These are phyloP conservation scores for Neotragus moschatus DNA, from an alignment of 2,113 vertebrate genomes.

Conservation along the genomic window DNA sequence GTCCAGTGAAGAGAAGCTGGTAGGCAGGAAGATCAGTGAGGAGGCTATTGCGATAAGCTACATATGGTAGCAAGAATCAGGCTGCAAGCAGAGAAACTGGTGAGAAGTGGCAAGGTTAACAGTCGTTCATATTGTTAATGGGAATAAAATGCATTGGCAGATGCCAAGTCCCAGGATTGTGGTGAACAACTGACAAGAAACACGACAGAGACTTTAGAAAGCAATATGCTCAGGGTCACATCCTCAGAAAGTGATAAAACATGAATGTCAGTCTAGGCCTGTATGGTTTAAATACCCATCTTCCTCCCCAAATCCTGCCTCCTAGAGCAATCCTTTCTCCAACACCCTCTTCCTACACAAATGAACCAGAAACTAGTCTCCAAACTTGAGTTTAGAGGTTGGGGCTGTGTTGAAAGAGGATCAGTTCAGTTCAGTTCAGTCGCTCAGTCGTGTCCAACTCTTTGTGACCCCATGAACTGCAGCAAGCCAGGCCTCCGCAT, in stretches of 20 bases:
- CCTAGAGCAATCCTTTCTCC: neutral
- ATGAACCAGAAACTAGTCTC: neutral
- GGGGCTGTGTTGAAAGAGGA: neutral
- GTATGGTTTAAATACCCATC: neutral
- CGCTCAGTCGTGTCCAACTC: too few species aligned
- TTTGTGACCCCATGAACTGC: too few species aligned
- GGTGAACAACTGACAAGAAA: neutral
- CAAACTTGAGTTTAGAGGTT: neutral
- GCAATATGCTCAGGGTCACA: neutral
- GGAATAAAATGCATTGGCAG: neutral
- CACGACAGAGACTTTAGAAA: neutral
- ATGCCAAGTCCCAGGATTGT: neutral
- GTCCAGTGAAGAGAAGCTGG: neutral
- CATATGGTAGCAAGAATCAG: neutral
- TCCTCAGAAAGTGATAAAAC: neutral
- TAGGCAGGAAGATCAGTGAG: neutral
- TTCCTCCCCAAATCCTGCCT: neutral
- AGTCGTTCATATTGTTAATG: neutral
- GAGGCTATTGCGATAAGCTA: neutral
- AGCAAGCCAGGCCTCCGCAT: too few species aligned
- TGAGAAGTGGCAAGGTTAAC: neutral
- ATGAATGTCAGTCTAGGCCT: neutral
- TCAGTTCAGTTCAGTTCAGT: too few species aligned
- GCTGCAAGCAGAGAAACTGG: neutral
- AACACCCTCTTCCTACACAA: neutral